Evolutionary conservation across 53 echinoderm and acorn worm genomes (phyloP), one percentile per base, ranked within the genome.

Genomic region (Actinopyga echinites): DNA sequence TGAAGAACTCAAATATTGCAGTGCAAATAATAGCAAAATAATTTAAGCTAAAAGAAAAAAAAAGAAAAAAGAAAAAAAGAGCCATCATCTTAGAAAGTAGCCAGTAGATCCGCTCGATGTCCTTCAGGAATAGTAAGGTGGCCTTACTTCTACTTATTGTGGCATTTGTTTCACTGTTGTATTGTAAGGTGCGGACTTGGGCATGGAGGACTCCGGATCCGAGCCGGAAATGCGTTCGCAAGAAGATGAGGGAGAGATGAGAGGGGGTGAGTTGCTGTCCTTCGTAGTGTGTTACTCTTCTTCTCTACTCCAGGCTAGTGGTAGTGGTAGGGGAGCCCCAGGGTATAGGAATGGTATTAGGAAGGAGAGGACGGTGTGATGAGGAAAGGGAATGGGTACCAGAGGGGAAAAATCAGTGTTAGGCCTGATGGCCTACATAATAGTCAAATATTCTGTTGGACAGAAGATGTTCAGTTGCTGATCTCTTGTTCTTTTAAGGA

Each of bases 161-260:
- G 42, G 71, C 71, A 40, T 71, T 40, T 71, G 37, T 71, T 71
- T 71, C 71, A 71, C 71, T 71, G 71, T 71, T 71, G 71, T 71
- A 71, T 71, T 71, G 71, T 71, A 71, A 77, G 77, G 77, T 77
- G 77, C 77, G 77, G 77, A 77, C 77, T 54, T 77, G 77, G 31
- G 26, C 54, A 26, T 77, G 77, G 77, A 77, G 52, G 77, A 77
- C 77, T 77, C 77, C 20, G 77, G 77, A 77, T 77, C 77, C 31
- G 77, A 77, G 77, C 77, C 44, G 56, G 77, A 77, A 77, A 53
- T 77, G 56, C 77, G 77, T 55, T 77, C 77, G 55, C 77, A 77
- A 54, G 77, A 77, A 56, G 77, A 77, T 53, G 77, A 77, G 77
- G 77, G 77, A 30, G 77, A 77, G 55, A 77, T 56, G 28, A 77